These are phyloP conservation scores for Formica exsecta DNA, from an alignment of 1,140 invertebrate genomes.

Conservation along the genomic window DNA sequence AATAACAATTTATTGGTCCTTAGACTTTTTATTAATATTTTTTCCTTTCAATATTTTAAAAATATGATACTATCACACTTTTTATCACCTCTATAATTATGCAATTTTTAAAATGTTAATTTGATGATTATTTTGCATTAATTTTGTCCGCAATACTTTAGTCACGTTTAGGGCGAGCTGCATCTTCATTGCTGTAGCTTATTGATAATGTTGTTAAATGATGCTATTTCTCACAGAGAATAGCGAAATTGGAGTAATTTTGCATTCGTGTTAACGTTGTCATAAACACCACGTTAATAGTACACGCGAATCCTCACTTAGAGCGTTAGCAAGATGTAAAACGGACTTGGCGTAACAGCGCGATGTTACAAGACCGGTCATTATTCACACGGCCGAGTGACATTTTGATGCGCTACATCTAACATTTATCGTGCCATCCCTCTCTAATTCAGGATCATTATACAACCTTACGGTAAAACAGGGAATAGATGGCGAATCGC, in stretches of 20 bases:
- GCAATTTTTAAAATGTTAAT: background rate
- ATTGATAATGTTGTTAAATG: conserved; percentile 19
- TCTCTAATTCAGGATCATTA: conserved; percentile 52
- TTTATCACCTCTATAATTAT: background rate
- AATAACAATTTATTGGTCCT: background rate
- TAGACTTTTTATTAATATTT: background rate
- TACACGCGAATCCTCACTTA: conserved; percentile 24
- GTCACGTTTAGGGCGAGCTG: background rate
- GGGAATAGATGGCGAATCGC: background rate
- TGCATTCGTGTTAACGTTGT: conserved; percentile 16
- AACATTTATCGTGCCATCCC: conserved; percentile 43
- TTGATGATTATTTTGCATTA: background rate
- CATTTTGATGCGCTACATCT: conserved; percentile 46
- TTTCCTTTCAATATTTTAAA: background rate
- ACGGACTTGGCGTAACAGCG: conserved; percentile 44
- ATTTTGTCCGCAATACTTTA: background rate
- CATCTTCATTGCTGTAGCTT: background rate
- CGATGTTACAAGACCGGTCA: conserved; percentile 28
- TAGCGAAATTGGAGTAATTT: conserved; percentile 38
- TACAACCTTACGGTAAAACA: conserved; percentile 20
- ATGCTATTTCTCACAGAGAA: background rate
- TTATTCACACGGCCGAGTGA: conserved; percentile 34
- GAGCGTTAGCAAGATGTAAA: conserved; percentile 52
- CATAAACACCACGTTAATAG: conserved; percentile 53
- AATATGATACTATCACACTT: background rate